These are phyloP conservation scores for Siniperca scherzeri DNA, from an alignment of 2,797 vertebrate species.

Conservation along the genomic window DNA sequence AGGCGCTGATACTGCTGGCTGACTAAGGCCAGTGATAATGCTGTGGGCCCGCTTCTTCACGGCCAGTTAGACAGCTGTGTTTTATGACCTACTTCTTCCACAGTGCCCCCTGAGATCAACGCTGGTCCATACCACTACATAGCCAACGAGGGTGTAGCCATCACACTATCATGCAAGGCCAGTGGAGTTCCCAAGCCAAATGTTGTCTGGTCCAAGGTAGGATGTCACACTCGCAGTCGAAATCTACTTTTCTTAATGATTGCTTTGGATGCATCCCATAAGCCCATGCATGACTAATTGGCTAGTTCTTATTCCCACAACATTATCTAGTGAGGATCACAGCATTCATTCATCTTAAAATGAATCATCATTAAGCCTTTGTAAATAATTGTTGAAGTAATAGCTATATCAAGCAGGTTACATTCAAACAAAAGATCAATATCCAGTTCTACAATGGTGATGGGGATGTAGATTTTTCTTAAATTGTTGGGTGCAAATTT, in stretches of 20 bases:
- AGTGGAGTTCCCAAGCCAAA: slow-evolving; percentile 88
- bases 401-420: slow-evolving; percentile 14
- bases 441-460: not conserved
- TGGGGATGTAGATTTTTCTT: not conserved
- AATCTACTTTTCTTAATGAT: slow-evolving; percentile 42
- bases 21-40: slow-evolving; percentile 60
- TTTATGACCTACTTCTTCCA: slow-evolving; percentile 70
- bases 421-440: slow-evolving; percentile 14
- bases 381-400: slow-evolving; percentile 23
- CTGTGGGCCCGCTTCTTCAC: slow-evolving; percentile 31
- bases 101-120: slow-evolving; percentile 92
- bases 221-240: slow-evolving; percentile 39
- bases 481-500: not conserved
- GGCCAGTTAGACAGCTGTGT: slow-evolving; percentile 75
- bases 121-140: slow-evolving; percentile 86
- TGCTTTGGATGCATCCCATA: slow-evolving; percentile 42
- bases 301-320: slow-evolving; percentile 42
- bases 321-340: slow-evolving; percentile 35
- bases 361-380: slow-evolving; percentile 38
- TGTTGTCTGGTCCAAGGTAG: slow-evolving; percentile 93
- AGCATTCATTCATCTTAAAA: slow-evolving; percentile 36
- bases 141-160: slow-evolving; percentile 86
- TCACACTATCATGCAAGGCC: slow-evolving; percentile 87
- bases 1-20: slow-evolving; percentile 39
- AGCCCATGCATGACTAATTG: slow-evolving; percentile 45